Evolutionary conservation across 2,113 vertebrate species (phyloP).

Genomic region (Hyaena hyaena): DNA sequence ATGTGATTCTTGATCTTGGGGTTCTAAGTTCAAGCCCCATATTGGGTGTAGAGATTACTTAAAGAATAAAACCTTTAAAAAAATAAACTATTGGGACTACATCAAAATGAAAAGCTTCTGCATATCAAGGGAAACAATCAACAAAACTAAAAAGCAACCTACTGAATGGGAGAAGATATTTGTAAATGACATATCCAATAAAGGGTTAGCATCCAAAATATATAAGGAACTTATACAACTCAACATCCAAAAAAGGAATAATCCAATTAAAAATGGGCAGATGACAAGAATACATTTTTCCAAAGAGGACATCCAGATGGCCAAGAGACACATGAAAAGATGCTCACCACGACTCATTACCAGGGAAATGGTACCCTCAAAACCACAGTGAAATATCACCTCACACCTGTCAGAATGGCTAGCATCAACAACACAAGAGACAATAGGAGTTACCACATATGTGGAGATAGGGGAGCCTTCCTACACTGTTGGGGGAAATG

Average conservation of each 20-base stretch:
- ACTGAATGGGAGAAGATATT: not conserved
- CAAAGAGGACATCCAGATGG: not conserved
- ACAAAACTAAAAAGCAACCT: not conserved
- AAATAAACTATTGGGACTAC: not conserved
- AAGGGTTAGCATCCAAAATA: not conserved
- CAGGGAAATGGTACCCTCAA: not conserved
- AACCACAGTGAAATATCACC: not conserved
- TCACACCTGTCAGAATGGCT: not conserved
- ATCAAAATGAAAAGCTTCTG: not conserved
- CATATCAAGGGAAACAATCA: not conserved
- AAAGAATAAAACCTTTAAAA: not conserved
- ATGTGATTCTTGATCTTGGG: not conserved
- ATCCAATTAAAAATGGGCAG: not conserved
- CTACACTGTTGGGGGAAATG: too few relatives aligned
- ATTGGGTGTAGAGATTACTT: not conserved
- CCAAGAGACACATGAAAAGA: not conserved
- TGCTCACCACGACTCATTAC: not conserved
- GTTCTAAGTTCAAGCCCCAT: not conserved
- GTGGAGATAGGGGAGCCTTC: too few relatives aligned
- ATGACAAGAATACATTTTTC: not conserved
- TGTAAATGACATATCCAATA: not conserved
- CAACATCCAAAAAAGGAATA: not conserved
- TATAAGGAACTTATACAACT: not conserved
- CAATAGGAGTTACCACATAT: too few relatives aligned
- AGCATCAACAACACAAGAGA: too few relatives aligned